Conservation (phyloP, 2,797 vertebrate genomes). For the Meriones psammophilus region DNA sequence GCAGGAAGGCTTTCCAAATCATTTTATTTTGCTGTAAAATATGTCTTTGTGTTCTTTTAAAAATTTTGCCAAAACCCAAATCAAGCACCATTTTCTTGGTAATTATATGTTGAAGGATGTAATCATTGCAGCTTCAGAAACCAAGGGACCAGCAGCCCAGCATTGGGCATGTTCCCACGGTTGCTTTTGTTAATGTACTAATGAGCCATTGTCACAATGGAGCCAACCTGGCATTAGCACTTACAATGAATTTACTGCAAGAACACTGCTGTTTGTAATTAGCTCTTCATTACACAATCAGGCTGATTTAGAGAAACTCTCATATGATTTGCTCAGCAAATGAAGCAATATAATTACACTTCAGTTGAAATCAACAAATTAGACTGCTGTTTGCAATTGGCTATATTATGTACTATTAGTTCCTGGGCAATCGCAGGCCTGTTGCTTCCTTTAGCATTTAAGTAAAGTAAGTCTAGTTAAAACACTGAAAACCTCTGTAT, state of each 20-base stretch:
- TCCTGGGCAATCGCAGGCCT: slow-evolving; percentile 84
- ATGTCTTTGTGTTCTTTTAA: slow-evolving; percentile 52
- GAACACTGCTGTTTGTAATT: slow-evolving; percentile 93
- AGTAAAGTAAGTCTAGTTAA: slow-evolving; percentile 88
- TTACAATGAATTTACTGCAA: slow-evolving; percentile 91
- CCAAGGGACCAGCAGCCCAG: slow-evolving; percentile 76
- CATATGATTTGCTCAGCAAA: slow-evolving; percentile 92
- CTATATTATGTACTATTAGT: slow-evolving; percentile 87
- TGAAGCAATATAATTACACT: slow-evolving; percentile 92
- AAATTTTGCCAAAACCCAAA: slow-evolving; percentile 76
- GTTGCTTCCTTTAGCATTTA: slow-evolving; percentile 87
- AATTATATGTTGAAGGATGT: slow-evolving; percentile 84
- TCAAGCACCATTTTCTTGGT: slow-evolving; percentile 78
- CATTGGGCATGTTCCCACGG: slow-evolving; percentile 86
- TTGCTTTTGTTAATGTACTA: slow-evolving; percentile 91
- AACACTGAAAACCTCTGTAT: slow-evolving; percentile 85
- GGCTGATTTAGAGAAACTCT: slow-evolving; percentile 91
- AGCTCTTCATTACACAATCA: slow-evolving; percentile 94
- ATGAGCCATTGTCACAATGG: slow-evolving; percentile 90
- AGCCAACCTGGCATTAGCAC: slow-evolving; percentile 91
- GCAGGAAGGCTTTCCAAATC: slow-evolving; percentile 72
- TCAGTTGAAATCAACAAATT: slow-evolving; percentile 93
- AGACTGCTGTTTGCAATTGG: slow-evolving; percentile 90
- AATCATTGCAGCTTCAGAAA: slow-evolving; percentile 84
- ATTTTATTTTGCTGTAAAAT: slow-evolving; percentile 76